These are phyloP conservation scores for Puma concolor DNA, from an alignment of 2,113 vertebrate genomes.

Conservation along the genomic window DNA sequence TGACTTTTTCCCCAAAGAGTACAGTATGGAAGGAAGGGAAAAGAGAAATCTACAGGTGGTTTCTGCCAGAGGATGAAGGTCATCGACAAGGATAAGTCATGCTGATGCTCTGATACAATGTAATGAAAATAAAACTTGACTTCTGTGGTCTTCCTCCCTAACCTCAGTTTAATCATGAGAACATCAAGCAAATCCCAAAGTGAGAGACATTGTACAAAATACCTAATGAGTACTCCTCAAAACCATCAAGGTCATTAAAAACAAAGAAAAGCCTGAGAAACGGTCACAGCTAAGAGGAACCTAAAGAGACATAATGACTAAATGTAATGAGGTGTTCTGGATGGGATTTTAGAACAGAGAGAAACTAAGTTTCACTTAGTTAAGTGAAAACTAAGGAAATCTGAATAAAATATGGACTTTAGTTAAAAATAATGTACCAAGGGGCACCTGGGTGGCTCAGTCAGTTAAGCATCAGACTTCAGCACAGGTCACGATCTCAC, in stretches of 20 bases:
- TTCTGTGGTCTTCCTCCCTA: not conserved
- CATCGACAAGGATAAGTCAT: not conserved
- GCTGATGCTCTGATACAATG: not conserved
- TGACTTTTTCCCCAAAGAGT: not conserved
- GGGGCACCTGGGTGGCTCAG: no score
- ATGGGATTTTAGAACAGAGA: not conserved
- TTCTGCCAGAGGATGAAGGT: not conserved
- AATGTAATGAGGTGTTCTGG: not conserved
- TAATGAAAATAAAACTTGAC: not conserved
- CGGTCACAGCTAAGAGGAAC: not conserved
- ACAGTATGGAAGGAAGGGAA: not conserved
- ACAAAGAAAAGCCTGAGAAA: not conserved
- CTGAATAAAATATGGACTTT: not conserved
- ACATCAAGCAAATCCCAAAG: not conserved
- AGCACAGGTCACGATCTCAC: no score
- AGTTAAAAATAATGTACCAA: not conserved
- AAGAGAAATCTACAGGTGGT: not conserved
- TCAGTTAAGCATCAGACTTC: no score
- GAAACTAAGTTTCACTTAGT: no score
- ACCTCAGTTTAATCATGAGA: not conserved
- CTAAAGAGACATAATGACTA: not conserved
- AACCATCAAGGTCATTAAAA: not conserved
- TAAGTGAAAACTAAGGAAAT: conserved; percentile 10
- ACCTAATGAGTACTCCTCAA: not conserved
- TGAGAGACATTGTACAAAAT: not conserved